Conservation (phyloP, 2,797 vertebrate species). For the Trachops cirrhosus region DNA sequence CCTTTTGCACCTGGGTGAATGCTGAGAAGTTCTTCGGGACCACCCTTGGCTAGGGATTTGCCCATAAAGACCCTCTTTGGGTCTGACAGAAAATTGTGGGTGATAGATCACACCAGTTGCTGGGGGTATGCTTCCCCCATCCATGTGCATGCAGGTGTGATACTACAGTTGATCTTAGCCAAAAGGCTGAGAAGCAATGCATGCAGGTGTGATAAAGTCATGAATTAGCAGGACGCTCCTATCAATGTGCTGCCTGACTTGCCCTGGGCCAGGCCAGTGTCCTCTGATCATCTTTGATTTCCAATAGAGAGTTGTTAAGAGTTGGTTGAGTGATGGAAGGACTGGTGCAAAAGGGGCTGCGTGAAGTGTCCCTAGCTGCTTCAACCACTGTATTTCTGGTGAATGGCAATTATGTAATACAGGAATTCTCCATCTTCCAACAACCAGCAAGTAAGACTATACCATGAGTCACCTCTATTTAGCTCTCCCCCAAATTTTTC, state of each 20-base stretch:
- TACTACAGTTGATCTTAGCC: neutral
- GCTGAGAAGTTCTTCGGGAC: constrained; percentile 61
- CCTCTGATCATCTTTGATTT: neutral
- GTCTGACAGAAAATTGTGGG: constrained; percentile 33
- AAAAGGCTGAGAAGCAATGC: no score
- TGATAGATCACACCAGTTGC: constrained; percentile 20
- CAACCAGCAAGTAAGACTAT: neutral
- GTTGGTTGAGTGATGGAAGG: neutral
- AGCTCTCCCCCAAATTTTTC: constrained; percentile 70
- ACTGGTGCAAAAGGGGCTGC: neutral
- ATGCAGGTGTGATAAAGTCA: neutral
- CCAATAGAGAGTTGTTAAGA: neutral
- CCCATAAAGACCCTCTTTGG: constrained; percentile 50
- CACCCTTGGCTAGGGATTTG: constrained; percentile 65
- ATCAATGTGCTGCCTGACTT: constrained; percentile 30
- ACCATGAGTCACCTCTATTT: constrained; percentile 57
- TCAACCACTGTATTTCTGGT: constrained; percentile 1
- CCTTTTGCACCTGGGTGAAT: constrained; percentile 71
- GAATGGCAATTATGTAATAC: constrained; percentile 44
- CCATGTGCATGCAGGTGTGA: neutral
- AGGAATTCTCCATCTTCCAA: constrained; percentile 26
- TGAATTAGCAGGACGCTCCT: neutral
- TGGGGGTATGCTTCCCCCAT: neutral
- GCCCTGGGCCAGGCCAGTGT: neutral
- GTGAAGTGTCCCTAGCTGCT: neutral